Percentiles rank a stretch among this genome's conserved stretches.
phyloP scores from a whole-genome alignment of 2,888 invertebrate species.

The Drosophila merina region DNA sequence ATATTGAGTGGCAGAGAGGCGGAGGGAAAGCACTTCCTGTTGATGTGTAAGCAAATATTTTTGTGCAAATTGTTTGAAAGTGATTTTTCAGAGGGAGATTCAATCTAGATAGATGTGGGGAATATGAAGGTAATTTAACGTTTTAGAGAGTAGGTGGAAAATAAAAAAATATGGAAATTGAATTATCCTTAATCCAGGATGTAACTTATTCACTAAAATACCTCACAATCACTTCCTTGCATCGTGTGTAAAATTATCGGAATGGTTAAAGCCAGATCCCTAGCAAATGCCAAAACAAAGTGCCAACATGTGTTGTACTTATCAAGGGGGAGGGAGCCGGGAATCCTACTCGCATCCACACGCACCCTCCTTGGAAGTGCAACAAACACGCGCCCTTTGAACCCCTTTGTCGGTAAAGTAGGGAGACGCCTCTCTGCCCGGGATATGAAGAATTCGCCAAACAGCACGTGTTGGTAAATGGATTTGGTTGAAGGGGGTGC shows the following conservation, averaged over 20 bases:
- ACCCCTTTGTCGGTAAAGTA: slow-evolving; percentile 61
- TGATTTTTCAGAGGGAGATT: slow-evolving; percentile 58
- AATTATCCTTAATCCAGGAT: neutral
- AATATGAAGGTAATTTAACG: slow-evolving; percentile 9
- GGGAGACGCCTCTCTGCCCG: slow-evolving; percentile 29
- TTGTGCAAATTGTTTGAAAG: slow-evolving; percentile 75
- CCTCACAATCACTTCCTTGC: slow-evolving; percentile 9
- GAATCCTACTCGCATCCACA: slow-evolving; percentile 7
- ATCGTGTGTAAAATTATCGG: slow-evolving; percentile 20
- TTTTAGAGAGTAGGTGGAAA: neutral
- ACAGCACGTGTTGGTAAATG: slow-evolving; percentile 61
- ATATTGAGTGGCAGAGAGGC: slow-evolving; percentile 27
- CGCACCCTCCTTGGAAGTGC: slow-evolving; percentile 30
- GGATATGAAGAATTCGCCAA: slow-evolving; percentile 48
- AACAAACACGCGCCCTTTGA: slow-evolving; percentile 49
- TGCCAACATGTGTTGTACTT: slow-evolving; percentile 79
- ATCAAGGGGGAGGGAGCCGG: slow-evolving; percentile 36
- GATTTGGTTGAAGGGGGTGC: slow-evolving; percentile 13
- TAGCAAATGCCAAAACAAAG: slow-evolving; percentile 73
- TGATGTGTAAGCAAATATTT: slow-evolving; percentile 77
- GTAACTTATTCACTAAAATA: slow-evolving; percentile 17
- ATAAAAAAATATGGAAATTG: neutral
- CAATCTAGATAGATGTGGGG: slow-evolving; percentile 18
- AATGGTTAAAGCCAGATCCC: slow-evolving; percentile 49
- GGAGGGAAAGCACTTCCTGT: slow-evolving; percentile 48